Conservation (phyloP, 2,888 invertebrate genomes). For the Ophraella communa region DNA sequence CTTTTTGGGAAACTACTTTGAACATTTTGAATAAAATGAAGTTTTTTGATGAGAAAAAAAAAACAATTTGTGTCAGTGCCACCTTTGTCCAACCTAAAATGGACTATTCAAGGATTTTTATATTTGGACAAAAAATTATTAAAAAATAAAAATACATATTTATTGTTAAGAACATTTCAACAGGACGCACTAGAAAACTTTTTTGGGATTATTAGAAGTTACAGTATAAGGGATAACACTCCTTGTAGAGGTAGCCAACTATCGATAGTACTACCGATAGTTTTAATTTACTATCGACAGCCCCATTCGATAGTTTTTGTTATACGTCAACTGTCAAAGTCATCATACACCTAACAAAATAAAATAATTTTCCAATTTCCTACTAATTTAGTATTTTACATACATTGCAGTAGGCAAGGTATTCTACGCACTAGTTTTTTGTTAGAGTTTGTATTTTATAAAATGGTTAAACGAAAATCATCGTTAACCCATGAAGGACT, state of each 20-base stretch:
- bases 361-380: neutral
- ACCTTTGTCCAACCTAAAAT: slow-evolving; percentile 8
- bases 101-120: slow-evolving; percentile 7
- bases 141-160: too few species aligned
- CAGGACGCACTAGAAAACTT: too few species aligned
- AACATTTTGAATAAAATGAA: too few species aligned
- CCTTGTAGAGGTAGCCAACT: slow-evolving; percentile 3
- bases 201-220: too few species aligned
- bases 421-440: neutral
- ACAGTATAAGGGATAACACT: neutral
- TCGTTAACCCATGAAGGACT: too few species aligned
- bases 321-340: neutral
- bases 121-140: slow-evolving; percentile 4
- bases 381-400: neutral
- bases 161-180: too few species aligned
- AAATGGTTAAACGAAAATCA: neutral
- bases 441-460: neutral
- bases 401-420: neutral
- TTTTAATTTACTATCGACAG: neutral
- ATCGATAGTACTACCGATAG: neutral
- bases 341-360: neutral
- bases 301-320: neutral
- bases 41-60: too few species aligned
- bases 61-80: too few species aligned
- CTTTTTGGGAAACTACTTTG: slow-evolving; percentile 8